Evolutionary conservation across 2,888 invertebrate genomes (phyloP), one percentile per base, ranked within the genome.

Genomic region (Gymnocheta viridis): DNA sequence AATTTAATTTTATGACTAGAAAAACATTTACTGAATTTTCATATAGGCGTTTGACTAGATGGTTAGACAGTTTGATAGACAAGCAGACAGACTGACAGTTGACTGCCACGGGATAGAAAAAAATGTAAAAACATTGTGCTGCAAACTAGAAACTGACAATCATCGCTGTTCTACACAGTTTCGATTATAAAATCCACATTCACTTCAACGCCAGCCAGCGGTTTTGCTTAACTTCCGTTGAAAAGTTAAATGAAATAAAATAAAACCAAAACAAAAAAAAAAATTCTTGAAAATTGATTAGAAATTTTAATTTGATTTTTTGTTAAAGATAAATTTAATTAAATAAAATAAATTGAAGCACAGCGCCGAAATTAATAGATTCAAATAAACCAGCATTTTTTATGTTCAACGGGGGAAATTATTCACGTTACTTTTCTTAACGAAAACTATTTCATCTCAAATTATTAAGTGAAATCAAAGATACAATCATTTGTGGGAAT

Each of bases 251-350:
- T 38, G 6, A 54, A 78, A 62, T 32, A 19, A 19, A 62, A 35
- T 5, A 41, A 22, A 24, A 41, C 6, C 17, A 47, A 19, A 0
- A 5, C 1, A 12, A 38, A 10, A 51, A 38, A 6, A 41, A 29
- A 70, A 49, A 32, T 54, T 51, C n/a, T 19, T 5, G 1, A 44
- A 58, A 51, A 51, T 78, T 67, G 56, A 77, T 77, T 67, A 58
- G 27, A 67, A 58, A 70, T 80, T 66, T 67, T 58, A 58, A 66
- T 80, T 66, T 67, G 66, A 60, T 80, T 51, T 67, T 73, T 19
- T 19, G 9, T 12, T 24, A 49, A 35, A 54, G 70, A 66, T 73
- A 80, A 73, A 67, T 32, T 70, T 41, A 60, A 78, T 60, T 78
- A 51, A 69, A 69, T 24, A 5, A 60, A 67, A 17, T 58, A 0